Conservation (phyloP, 2,113 vertebrate genomes). For the Hydrochoerus hydrochaeris region DNA sequence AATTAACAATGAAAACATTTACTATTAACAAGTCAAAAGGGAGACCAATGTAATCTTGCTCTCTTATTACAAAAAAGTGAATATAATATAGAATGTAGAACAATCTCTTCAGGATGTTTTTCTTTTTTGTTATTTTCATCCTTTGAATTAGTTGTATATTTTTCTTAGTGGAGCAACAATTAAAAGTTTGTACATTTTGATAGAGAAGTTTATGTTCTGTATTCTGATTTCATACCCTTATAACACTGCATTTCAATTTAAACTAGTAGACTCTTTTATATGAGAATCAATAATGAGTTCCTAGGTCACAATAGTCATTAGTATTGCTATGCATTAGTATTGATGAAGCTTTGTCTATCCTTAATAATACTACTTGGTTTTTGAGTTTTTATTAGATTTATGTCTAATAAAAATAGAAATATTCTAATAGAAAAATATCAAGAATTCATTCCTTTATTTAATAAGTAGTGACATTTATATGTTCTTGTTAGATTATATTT, state of each 20-base stretch:
- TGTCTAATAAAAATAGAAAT: too few relatives aligned
- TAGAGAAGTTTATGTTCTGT: slow-evolving; percentile 66
- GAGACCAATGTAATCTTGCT: neutral
- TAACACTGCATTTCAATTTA: slow-evolving; percentile 51
- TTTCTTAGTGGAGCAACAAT: slow-evolving; percentile 74
- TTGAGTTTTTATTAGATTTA: neutral
- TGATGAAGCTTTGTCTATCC: neutral
- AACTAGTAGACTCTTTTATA: slow-evolving; percentile 11
- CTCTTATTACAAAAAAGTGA: neutral
- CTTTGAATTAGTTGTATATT: slow-evolving; percentile 57
- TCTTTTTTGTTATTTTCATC: slow-evolving; percentile 64
- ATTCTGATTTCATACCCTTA: slow-evolving; percentile 65
- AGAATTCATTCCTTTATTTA: neutral
- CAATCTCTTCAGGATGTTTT: slow-evolving; percentile 65
- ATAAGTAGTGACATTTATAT: neutral
- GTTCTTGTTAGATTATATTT: slow-evolving; percentile 28
- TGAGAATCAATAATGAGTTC: slow-evolving; percentile 44
- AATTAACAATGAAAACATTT: slow-evolving; percentile 60
- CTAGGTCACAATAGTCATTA: slow-evolving; percentile 55
- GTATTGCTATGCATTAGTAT: neutral
- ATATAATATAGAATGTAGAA: slow-evolving; percentile 55
- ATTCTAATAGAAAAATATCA: slow-evolving; percentile 50
- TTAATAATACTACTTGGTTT: neutral
- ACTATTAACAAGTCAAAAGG: slow-evolving; percentile 59
- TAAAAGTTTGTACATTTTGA: slow-evolving; percentile 68